Conservation (phyloP, 2,888 invertebrate species). For the Labia minor region DNA sequence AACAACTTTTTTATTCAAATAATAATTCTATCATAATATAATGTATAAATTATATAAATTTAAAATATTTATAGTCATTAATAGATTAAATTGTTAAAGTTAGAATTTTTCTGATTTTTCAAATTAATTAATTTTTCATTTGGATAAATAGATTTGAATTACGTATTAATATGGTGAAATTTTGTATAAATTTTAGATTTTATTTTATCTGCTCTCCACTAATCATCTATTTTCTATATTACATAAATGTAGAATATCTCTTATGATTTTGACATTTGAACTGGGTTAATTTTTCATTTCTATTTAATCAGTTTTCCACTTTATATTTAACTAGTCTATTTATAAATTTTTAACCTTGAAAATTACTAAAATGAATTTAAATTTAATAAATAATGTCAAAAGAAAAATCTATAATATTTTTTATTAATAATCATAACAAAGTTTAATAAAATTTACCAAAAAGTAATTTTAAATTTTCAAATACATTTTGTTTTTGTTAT, state of each 20-base stretch:
- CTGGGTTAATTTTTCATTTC: not conserved
- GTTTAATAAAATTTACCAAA: too few species aligned
- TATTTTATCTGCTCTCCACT: not conserved
- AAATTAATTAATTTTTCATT: too few species aligned
- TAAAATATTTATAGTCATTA: too few species aligned
- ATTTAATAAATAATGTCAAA: not conserved
- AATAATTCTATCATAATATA: too few species aligned
- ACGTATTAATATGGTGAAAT: not conserved
- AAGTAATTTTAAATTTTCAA: too few species aligned
- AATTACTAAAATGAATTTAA: not conserved
- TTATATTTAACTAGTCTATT: not conserved
- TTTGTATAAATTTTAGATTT: not conserved
- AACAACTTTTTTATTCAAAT: too few species aligned
- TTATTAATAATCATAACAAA: not conserved
- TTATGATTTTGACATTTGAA: not conserved
- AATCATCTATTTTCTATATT: not conserved
- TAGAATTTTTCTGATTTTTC: too few species aligned
- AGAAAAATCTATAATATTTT: not conserved
- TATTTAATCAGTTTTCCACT: not conserved
- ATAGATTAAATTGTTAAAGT: too few species aligned
- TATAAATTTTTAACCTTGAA: not conserved
- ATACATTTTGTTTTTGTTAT: too few species aligned
- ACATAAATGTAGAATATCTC: not conserved
- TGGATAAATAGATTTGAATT: too few species aligned
- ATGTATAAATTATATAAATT: too few species aligned